Conservation (phyloP, 2,888 invertebrate genomes). For the Trimorus sp. region DNA sequence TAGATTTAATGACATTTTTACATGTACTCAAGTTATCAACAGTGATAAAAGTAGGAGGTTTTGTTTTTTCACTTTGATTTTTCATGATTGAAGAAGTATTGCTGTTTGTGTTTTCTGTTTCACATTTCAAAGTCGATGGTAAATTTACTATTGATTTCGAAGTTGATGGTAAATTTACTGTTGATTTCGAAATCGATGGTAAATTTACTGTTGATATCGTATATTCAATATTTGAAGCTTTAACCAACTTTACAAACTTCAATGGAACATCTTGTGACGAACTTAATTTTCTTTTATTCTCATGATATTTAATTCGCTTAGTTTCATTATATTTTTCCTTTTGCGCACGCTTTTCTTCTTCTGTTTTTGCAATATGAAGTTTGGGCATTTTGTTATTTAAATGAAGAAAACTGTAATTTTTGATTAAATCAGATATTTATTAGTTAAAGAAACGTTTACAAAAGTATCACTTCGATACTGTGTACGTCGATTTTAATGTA, state of each 20-base stretch:
- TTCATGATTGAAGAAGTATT: too few relatives aligned
- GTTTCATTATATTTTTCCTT: constrained; percentile 5
- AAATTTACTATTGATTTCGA: too few relatives aligned
- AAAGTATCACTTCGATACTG: too few relatives aligned
- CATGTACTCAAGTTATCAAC: neutral
- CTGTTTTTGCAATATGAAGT: constrained; percentile 9
- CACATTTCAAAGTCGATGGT: too few relatives aligned
- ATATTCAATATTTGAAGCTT: neutral
- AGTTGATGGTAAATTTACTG: too few relatives aligned
- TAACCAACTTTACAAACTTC: neutral
- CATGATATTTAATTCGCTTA: constrained; percentile 9
- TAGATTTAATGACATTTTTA: constrained; percentile 1
- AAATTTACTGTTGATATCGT: neutral
- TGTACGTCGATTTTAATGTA: too few relatives aligned
- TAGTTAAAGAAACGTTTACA: neutral
- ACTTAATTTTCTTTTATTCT: constrained; percentile 7
- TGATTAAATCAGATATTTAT: neutral
- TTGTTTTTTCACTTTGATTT: neutral
- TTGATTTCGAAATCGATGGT: neutral
- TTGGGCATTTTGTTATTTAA: constrained; percentile 11
- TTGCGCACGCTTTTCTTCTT: constrained; percentile 20
- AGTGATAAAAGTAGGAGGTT: neutral
- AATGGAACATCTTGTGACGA: neutral
- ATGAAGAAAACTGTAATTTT: neutral
- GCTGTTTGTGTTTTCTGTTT: neutral